Evolutionary conservation across 1,140 invertebrate genomes (phyloP), one percentile per base, ranked within the genome.

Genomic region (Drosophila pallidifrons): DNA sequence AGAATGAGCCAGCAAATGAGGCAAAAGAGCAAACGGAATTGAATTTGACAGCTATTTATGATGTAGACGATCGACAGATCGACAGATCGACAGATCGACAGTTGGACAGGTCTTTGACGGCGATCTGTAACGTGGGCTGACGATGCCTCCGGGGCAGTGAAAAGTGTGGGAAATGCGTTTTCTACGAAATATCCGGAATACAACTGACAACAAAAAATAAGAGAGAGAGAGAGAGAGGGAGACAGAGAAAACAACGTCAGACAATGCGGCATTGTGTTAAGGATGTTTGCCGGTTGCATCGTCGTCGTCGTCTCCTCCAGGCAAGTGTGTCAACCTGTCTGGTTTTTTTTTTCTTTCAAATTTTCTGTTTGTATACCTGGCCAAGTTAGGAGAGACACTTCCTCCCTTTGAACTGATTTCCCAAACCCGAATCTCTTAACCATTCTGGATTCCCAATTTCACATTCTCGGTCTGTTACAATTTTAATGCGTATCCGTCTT

Each of bases 81-180:
- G 43, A 47, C 55, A 60, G 59, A 47, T n/a, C 47, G 58, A 67
- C 38, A 32, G 45, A n/a, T 16, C 4, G 32, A 67, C 64, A 35
- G 58, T 55, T 11, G 7, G 46, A 38, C 52, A 55, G 52, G 20
- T 25, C 3, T n/a, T 6, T 8, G 51, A 52, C 51, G 11, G 28
- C n/a, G 70, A 60, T 75, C 47, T 41, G 57, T 10, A 38, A 38
- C 77, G 65, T 79, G 77, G 76, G 59, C 64, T 51, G 41, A 1
- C 43, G 1, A 1, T 45, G 43, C n/a, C 41, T 13, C n/a, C 5
- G 11, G 3, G 41, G 7, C 11, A 59, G 69, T 70, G 79, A 88
- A 88, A 88, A 83, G 83, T 88, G 83, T 88, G 83, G 83, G 83
- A 88, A 88, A 73, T 79, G 72, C 71, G 73, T 77, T 83, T 83